Evolutionary conservation across 2,888 invertebrate species (phyloP).

Genomic region (Cataglyphis rosenhaueri): DNA sequence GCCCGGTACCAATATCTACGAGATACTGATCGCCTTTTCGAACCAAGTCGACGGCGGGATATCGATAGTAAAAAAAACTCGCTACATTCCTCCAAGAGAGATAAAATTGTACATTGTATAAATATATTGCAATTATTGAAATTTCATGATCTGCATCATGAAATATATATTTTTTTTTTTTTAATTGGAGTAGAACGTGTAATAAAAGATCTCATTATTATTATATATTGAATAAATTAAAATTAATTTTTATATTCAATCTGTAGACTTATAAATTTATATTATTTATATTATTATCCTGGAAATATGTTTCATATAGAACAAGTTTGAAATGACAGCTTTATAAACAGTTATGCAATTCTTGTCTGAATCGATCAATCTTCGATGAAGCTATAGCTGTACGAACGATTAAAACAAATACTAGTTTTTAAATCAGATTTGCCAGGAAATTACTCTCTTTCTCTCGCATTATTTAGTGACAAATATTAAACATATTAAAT

Average conservation of each 20-base stretch:
- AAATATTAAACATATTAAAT: background rate
- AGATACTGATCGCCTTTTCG: background rate
- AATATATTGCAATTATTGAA: background rate
- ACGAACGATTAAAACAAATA: background rate
- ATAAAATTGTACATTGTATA: background rate
- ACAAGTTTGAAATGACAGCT: background rate
- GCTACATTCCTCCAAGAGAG: background rate
- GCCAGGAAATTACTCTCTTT: background rate
- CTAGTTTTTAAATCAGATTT: background rate
- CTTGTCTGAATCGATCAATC: slow-evolving; percentile 8
- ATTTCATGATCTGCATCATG: background rate
- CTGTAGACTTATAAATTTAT: slow-evolving; percentile 14
- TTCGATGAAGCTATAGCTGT: background rate
- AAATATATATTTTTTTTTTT: background rate
- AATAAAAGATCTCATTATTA: background rate
- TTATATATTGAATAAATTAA: background rate
- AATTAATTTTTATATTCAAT: background rate
- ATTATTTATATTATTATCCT: background rate
- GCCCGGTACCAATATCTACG: background rate
- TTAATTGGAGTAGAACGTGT: background rate
- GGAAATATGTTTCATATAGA: background rate
- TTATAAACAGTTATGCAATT: background rate
- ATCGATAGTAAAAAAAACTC: background rate
- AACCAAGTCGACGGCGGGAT: background rate
- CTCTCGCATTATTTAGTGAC: background rate